Conservation (phyloP, 2,797 vertebrate species). For the Silurus aristotelis region DNA sequence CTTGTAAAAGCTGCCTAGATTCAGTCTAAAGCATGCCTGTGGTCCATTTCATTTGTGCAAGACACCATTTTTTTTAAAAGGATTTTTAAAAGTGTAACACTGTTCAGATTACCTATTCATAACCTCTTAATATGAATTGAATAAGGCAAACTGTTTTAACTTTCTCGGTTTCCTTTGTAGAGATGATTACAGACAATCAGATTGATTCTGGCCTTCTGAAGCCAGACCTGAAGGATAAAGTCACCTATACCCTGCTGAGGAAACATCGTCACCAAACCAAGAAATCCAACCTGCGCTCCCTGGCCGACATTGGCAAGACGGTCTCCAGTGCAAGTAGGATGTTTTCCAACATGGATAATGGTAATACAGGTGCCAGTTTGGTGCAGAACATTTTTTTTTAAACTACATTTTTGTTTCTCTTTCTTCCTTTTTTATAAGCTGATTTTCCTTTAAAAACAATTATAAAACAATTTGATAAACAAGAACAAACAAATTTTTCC, state of each 20-base stretch:
- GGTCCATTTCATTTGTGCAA: not conserved
- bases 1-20: not conserved
- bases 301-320: constrained; percentile 97
- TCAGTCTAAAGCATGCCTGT: not conserved
- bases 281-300: constrained; percentile 95
- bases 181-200: constrained; percentile 93
- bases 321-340: constrained; percentile 99
- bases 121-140: not conserved
- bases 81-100: not conserved
- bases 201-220: constrained; percentile 90
- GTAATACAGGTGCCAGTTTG: constrained; percentile 87
- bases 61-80: not conserved
- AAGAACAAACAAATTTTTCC: not conserved
- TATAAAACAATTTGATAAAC: not conserved
- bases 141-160: not conserved
- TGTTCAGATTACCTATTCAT: not conserved
- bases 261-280: constrained; percentile 97
- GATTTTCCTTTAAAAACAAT: too few relatives aligned
- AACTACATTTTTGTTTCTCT: not conserved
- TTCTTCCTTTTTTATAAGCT: constrained; percentile 51
- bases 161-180: constrained; percentile 65
- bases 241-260: constrained; percentile 92
- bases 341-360: constrained; percentile 95
- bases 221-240: constrained; percentile 91
- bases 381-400: constrained; percentile 69